These are phyloP conservation scores for Papio anubis DNA, from an alignment of 2,113 vertebrate species.

Conservation along the genomic window DNA sequence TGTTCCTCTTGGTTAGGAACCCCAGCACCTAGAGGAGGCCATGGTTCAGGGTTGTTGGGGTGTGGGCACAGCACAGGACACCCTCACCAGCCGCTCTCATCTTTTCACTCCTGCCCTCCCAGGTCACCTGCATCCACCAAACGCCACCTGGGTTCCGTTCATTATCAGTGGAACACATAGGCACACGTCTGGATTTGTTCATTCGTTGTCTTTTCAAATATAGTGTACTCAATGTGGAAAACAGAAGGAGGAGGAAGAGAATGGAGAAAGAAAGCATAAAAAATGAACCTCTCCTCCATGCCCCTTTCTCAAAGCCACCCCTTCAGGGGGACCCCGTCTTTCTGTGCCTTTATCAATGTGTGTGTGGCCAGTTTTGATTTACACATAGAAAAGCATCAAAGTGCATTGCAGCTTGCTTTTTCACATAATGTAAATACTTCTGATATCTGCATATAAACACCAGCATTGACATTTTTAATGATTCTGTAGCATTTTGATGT, in stretches of 20 bases:
- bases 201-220: not conserved
- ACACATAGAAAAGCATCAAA: not conserved
- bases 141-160: not conserved
- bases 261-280: not conserved
- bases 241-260: not conserved
- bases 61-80: not conserved
- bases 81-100: not conserved
- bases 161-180: not conserved
- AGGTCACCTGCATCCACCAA: not conserved
- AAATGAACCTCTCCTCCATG: not conserved
- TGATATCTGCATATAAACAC: not conserved
- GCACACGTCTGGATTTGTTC: not conserved
- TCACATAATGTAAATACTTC: not conserved
- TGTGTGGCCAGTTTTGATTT: not conserved
- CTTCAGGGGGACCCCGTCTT: not conserved
- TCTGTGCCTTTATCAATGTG: not conserved
- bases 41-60: not conserved
- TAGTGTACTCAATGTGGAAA: not conserved
- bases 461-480: not conserved
- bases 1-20: not conserved
- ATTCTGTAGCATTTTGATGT: not conserved
- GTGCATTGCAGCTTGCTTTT: not conserved
- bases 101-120: not conserved
- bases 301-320: not conserved
- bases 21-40: not conserved